Conservation (phyloP, 1,140 invertebrate genomes). For the Leptopilina boulardi region DNA sequence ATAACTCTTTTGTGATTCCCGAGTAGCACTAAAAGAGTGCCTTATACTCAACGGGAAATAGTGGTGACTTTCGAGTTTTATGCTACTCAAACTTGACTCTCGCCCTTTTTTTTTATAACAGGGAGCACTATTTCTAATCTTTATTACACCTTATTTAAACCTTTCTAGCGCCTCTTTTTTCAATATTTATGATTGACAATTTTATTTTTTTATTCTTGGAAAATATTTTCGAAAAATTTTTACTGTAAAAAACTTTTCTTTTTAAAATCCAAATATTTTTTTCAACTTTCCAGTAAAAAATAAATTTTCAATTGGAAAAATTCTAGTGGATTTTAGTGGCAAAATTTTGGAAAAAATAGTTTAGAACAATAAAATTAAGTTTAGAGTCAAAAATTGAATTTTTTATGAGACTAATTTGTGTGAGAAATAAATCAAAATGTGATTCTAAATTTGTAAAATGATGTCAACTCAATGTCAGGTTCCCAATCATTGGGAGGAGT, state of each 20-base stretch:
- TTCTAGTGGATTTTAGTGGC: no score
- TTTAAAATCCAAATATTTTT: no score
- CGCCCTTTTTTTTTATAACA: constrained; percentile 21
- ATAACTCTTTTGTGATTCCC: constrained; percentile 25
- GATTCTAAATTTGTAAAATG: background rate
- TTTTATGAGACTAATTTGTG: background rate
- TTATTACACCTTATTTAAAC: constrained; percentile 29
- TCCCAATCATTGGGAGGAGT: constrained; percentile 49
- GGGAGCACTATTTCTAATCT: constrained; percentile 28
- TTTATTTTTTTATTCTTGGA: no score
- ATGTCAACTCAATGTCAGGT: constrained; percentile 32
- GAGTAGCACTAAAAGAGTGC: constrained; percentile 26
- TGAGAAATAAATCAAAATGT: background rate
- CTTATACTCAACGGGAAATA: constrained; percentile 12
- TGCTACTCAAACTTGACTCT: background rate
- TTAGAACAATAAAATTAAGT: background rate
- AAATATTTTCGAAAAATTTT: no score
- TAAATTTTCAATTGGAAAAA: no score
- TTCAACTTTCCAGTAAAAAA: no score
- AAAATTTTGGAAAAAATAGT: no score
- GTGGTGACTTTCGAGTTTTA: constrained; percentile 6
- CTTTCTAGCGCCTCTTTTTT: background rate
- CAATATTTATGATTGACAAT: background rate
- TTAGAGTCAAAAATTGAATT: background rate
- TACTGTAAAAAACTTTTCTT: no score